These are phyloP conservation scores for cattle (Bos taurus) DNA, from an alignment of 2,113 vertebrate genomes.

Conservation along the genomic window DNA sequence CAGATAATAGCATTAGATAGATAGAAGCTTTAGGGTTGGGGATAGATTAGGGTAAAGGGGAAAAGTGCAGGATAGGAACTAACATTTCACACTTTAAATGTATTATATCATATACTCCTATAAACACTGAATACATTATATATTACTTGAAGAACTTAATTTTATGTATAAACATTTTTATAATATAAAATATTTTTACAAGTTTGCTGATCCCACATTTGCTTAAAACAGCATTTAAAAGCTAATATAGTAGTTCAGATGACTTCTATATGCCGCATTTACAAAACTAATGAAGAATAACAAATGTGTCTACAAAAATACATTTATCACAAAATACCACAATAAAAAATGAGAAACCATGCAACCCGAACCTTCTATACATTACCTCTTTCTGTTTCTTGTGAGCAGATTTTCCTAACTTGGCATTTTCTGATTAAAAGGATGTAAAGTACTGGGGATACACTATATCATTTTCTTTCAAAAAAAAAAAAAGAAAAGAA, in stretches of 20 bases:
- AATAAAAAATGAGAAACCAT: background rate
- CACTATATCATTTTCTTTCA: background rate
- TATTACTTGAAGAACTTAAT: constrained; percentile 11
- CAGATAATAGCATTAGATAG: background rate
- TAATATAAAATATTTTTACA: background rate
- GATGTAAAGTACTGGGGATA: background rate
- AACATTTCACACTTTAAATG: background rate
- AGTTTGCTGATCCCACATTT: background rate
- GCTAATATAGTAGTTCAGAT: background rate
- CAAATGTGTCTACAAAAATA: background rate
- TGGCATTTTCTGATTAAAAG: background rate
- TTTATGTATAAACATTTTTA: background rate
- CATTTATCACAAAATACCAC: background rate
- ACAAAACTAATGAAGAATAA: background rate
- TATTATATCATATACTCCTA: background rate
- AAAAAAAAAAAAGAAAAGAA: background rate
- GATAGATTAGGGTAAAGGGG: background rate
- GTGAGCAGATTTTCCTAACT: background rate
- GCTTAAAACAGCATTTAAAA: background rate
- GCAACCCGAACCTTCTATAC: background rate
- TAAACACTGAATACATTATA: background rate
- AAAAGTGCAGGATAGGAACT: background rate
- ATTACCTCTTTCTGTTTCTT: constrained; percentile 24
- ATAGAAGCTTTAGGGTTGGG: background rate
- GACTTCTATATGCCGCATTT: background rate